A percentile compares a stretch with the other conserved stretches of the same genome.
Conservation (phyloP, 1,140 invertebrate species). For the Rhizoglyphus robini region DNA sequence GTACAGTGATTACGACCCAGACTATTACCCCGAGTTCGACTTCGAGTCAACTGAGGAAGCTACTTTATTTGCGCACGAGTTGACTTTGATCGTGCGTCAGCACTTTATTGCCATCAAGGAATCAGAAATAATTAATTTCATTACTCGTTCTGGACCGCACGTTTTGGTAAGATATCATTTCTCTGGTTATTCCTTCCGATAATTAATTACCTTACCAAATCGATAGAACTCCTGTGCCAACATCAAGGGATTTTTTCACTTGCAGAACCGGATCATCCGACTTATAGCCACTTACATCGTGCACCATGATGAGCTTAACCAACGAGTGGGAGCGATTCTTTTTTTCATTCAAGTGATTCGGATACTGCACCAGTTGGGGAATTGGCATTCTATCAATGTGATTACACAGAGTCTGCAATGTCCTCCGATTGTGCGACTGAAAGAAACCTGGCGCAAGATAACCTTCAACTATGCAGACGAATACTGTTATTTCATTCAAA, state of each 20-base stretch:
- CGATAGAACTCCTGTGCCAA: background rate
- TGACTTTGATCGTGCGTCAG: constrained; percentile 2
- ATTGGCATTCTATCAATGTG: constrained; percentile 12
- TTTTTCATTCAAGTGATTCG: constrained; percentile 7
- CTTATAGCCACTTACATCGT: constrained; percentile 6
- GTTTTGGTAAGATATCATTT: constrained; percentile 4
- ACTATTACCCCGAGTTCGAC: background rate
- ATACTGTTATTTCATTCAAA: constrained; percentile 13
- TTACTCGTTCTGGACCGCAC: background rate
- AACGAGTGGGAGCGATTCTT: background rate
- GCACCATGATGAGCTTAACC: background rate
- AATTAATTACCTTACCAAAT: background rate
- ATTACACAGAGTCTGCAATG: constrained; percentile 14
- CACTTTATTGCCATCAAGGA: constrained; percentile 3
- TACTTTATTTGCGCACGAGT: constrained; percentile 10
- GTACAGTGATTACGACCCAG: background rate
- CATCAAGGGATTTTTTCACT: constrained; percentile 4
- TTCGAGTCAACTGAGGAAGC: background rate
- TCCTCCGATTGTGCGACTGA: constrained; percentile 14
- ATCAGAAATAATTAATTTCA: constrained; percentile 15
- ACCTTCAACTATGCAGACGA: constrained; percentile 1
- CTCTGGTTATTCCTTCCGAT: background rate
- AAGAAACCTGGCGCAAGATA: constrained; percentile 13
- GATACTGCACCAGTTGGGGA: background rate
- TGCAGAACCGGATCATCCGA: constrained; percentile 12